Evolutionary conservation across 2,888 invertebrate genomes (phyloP), one percentile per base, ranked within the genome.

Genomic region (Nezara viridula): DNA sequence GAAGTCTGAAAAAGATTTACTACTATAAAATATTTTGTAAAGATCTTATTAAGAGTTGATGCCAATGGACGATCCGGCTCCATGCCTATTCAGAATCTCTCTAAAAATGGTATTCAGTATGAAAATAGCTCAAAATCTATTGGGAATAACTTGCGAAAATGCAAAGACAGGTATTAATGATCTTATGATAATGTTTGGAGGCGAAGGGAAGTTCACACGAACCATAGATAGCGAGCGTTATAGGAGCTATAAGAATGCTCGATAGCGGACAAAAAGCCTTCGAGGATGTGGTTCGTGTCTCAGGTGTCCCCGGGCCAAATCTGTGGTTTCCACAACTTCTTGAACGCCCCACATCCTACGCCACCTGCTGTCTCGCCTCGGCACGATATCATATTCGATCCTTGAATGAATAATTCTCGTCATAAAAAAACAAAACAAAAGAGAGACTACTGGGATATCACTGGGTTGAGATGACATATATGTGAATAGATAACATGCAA

Each of bases 301-400:
- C 81, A 47, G 44, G 44, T 81, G 81, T 81, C 81, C 21, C n/a
- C 14, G 40, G 24, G 44, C 81, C 81, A 81, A 81, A 81, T 81
- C 81, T 81, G 81, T 81, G 81, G 81, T 81, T 81, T 81, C 66
- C 66, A 73, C 66, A 73, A 73, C 66, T 73, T 73, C 44, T 44
- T 44, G 81, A 81, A 14, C 81, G 44, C 12, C 14, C 81, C 81
- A 44, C 81, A 44, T 81, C 81, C 81, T 81, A 81, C 44, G 3
- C 44, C 44, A 81, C 81, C 44, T 40, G 81, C 81, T 81, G 40
- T 44, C 81, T 44, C 81, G 12, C 32, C 32, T 21, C 66, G 5
- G 32, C 66, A 73, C 66, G 66, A 73, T 73, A 73, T 73, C 32
- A 19, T 73, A 7, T 73, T 60, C 27, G 14, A 27, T 27, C 27